Conservation (phyloP, 2,113 vertebrate genomes). For the Seriola dumerili region DNA sequence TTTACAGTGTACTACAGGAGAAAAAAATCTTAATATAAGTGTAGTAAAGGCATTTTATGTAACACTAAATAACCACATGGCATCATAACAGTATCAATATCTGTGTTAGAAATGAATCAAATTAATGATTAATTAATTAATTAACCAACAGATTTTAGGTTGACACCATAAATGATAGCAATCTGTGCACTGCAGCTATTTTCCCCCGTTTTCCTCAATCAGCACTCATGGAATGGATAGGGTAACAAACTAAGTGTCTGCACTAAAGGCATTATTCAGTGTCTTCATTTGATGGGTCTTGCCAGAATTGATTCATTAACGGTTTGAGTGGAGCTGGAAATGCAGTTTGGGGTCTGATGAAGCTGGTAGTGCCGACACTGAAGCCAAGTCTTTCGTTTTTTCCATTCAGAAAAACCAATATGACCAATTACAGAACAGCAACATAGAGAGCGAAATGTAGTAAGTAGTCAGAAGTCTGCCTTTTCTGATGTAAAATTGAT, state of each 20-base stretch:
- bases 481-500: not conserved
- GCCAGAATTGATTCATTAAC: constrained; percentile 82
- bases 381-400: constrained; percentile 51
- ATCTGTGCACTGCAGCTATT: constrained; percentile 37
- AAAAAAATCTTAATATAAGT: constrained; percentile 4
- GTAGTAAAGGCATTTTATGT: constrained; percentile 4
- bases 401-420: not conserved
- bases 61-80: not conserved
- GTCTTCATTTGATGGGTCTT: constrained; percentile 77
- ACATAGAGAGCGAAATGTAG: not conserved
- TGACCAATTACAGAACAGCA: not conserved
- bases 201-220: constrained; percentile 60
- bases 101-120: constrained; percentile 1
- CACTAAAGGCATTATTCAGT: constrained; percentile 78
- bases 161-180: constrained; percentile 30
- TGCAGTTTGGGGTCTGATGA: constrained; percentile 75
- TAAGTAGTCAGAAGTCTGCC: not conserved
- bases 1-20: constrained; percentile 40
- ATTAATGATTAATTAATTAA: constrained; percentile 14
- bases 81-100: constrained; percentile 2
- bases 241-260: constrained; percentile 74
- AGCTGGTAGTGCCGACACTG: constrained; percentile 55
- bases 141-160: constrained; percentile 24
- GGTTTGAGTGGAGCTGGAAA: constrained; percentile 74
- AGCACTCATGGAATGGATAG: constrained; percentile 74